Evolutionary conservation across 2,797 vertebrate species (phyloP).

Genomic region (Trachops cirrhosus): DNA sequence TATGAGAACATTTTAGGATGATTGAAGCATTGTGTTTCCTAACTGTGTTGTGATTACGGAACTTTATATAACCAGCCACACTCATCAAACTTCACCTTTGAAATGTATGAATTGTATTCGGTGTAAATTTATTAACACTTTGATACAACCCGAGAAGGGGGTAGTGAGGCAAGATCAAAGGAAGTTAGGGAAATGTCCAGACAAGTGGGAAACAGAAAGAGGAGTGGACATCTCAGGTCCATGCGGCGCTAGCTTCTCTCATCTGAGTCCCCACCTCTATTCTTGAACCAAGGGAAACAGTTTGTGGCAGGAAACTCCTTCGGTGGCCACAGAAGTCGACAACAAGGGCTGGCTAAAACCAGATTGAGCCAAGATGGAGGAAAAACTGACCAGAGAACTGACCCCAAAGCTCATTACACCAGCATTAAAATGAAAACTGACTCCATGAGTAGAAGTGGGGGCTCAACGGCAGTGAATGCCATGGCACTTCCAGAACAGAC

Average conservation of each 20-base stretch:
- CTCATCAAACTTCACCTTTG: not conserved
- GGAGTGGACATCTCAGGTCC: not conserved
- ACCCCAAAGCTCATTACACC: too few species aligned
- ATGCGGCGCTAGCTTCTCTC: too few species aligned
- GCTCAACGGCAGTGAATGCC: not conserved
- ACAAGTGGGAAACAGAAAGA: not conserved
- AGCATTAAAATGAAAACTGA: too few species aligned
- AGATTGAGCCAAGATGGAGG: too few species aligned
- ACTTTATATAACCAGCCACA: not conserved
- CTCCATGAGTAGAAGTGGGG: not conserved
- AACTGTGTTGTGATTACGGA: not conserved
- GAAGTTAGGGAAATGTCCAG: not conserved
- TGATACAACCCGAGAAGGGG: not conserved
- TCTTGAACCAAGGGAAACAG: too few species aligned
- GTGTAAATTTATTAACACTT: not conserved
- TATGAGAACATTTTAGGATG: not conserved
- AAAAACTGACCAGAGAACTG: too few species aligned
- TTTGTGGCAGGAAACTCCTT: too few species aligned
- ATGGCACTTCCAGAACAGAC: not conserved
- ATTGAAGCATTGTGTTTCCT: not conserved
- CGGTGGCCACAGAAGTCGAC: too few species aligned
- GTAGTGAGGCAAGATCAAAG: not conserved
- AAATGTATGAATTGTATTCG: not conserved
- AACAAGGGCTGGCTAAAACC: too few species aligned
- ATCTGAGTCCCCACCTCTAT: too few species aligned